These are phyloP conservation scores for Coreius guichenoti DNA, from an alignment of 2,797 vertebrate species.

Conservation along the genomic window DNA sequence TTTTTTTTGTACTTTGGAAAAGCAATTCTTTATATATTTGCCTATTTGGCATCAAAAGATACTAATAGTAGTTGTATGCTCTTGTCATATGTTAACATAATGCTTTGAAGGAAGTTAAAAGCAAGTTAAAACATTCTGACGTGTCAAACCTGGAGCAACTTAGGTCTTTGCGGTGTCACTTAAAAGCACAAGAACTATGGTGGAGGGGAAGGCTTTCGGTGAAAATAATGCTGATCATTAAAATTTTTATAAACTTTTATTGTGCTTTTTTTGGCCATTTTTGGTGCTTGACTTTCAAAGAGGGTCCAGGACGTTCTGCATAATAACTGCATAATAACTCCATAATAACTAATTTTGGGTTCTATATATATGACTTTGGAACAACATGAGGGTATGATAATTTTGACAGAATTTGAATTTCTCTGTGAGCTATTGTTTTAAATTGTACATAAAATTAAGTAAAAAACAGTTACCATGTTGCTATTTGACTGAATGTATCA, in stretches of 20 bases:
- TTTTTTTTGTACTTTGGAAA: not conserved
- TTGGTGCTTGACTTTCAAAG: not conserved
- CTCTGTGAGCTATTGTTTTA: not conserved
- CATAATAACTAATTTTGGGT: not conserved
- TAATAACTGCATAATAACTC: not conserved
- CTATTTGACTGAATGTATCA: not conserved
- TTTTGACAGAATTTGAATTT: not conserved
- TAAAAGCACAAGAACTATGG: not conserved
- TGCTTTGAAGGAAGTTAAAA: not conserved
- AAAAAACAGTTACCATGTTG: not conserved
- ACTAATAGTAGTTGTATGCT: no score
- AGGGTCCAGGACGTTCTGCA: not conserved
- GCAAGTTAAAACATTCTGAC: not conserved
- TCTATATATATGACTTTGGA: not conserved
- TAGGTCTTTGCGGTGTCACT: not conserved
- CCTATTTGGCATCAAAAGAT: not conserved
- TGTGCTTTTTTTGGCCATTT: not conserved
- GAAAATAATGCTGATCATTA: not conserved
- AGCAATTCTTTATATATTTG: not conserved
- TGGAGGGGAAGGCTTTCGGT: not conserved
- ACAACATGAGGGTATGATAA: not conserved
- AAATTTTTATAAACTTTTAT: not conserved
- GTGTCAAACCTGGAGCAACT: not conserved
- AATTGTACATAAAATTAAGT: not conserved
- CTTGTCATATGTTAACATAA: not conserved